These are phyloP conservation scores for Stylophora pistillata DNA, from an alignment of 64 coral and sea anemone species.

Conservation along the genomic window DNA sequence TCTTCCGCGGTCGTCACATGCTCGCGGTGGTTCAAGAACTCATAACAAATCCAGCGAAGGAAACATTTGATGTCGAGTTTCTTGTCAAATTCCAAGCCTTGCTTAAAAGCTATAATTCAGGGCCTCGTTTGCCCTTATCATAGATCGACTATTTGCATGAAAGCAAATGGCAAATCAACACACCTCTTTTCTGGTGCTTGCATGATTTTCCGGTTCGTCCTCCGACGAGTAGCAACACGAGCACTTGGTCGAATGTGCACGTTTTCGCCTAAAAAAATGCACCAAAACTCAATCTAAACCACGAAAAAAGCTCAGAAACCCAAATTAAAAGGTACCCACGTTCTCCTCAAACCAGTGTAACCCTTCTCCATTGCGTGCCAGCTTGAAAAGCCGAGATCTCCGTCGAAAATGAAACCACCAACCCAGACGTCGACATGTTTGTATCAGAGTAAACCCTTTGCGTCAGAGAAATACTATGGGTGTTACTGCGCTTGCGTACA, in stretches of 20 bases:
- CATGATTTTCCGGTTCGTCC: constrained; percentile 64
- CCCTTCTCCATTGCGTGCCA: constrained; percentile 21
- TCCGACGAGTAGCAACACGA: constrained; percentile 70
- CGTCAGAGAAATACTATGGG: constrained; percentile 75
- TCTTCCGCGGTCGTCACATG: constrained; percentile 40
- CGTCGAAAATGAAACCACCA: constrained; percentile 57
- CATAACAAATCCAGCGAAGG: not conserved
- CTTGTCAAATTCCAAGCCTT: not conserved
- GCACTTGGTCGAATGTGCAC: constrained; percentile 76
- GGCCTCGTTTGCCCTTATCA: not conserved
- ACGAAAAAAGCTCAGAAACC: not conserved
- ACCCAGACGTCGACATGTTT: constrained; percentile 79
- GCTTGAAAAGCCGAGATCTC: constrained; percentile 3
- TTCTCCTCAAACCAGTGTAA: constrained; percentile 63
- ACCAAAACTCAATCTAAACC: constrained; percentile 23
- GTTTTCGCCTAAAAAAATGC: constrained; percentile 69
- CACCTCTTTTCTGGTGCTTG: constrained; percentile 55
- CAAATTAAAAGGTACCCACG: constrained; percentile 6
- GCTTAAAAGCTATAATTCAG: not conserved
- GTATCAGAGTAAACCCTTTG: constrained; percentile 88
- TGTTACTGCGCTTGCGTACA: constrained; percentile 47
- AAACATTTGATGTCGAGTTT: constrained; percentile 25
- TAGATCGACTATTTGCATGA: not conserved
- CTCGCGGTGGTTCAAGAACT: constrained; percentile 7
- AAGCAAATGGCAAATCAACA: not conserved